phyloP scores from a whole-genome alignment of 2,888 invertebrate genomes.

The Polydesmus complanatus region DNA sequence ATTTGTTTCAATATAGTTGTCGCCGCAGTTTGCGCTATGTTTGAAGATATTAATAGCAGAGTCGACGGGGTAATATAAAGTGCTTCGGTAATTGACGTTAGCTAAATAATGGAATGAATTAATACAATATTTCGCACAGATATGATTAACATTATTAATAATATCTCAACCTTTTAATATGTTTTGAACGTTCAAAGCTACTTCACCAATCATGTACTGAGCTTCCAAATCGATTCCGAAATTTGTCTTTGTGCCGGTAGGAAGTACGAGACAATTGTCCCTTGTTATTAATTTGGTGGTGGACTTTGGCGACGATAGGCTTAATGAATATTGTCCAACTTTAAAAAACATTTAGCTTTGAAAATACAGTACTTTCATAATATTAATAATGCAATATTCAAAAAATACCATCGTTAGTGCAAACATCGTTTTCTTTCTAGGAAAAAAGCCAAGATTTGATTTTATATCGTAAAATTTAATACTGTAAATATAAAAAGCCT shows the following conservation, averaged over 20 bases:
- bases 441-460: not conserved
- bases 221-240: not conserved
- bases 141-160: not conserved
- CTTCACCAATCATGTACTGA: not conserved
- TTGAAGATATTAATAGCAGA: not conserved
- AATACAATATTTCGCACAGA: not conserved
- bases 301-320: too few relatives aligned
- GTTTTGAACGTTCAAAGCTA: not conserved
- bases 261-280: not conserved
- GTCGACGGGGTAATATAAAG: not conserved
- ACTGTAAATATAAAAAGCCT: not conserved
- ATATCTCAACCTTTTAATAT: not conserved
- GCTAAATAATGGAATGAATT: not conserved
- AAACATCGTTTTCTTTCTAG: not conserved
- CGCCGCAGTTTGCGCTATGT: not conserved
- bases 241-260: not conserved
- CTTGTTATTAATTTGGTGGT: not conserved
- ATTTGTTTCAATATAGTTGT: not conserved
- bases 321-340: not conserved
- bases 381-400: not conserved
- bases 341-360: not conserved
- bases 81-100: not conserved
- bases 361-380: not conserved
- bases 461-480: not conserved
- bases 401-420: not conserved